These are phyloP conservation scores for Synanthedon tipuliformis DNA, from an alignment of 2,888 invertebrate species.

Conservation along the genomic window DNA sequence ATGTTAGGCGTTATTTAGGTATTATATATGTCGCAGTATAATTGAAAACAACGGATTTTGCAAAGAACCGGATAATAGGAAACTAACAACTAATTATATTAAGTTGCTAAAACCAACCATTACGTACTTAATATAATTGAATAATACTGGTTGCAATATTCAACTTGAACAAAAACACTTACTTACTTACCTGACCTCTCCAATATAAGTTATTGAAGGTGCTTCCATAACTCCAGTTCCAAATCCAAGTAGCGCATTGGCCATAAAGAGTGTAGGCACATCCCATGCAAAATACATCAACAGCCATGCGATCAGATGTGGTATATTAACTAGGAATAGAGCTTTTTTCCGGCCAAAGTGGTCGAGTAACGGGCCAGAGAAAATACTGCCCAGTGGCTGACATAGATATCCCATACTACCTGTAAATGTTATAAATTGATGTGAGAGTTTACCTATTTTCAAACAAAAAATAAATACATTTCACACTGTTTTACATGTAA, in stretches of 20 bases:
- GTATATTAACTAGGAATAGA: conserved; percentile 68
- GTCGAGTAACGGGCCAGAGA: conserved; percentile 68
- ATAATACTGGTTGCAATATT: background rate
- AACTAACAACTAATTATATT: too few relatives aligned
- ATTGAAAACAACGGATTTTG: too few relatives aligned
- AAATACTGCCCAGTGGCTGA: conserved; percentile 69
- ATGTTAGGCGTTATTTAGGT: too few relatives aligned
- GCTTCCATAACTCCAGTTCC: conserved; percentile 73
- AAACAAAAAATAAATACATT: too few relatives aligned
- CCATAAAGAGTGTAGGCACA: conserved; percentile 56
- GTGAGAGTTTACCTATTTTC: too few relatives aligned
- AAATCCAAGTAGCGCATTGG: conserved; percentile 64
- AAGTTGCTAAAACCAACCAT: background rate
- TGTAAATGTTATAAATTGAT: conserved; percentile 18
- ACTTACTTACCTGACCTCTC: conserved; percentile 69
- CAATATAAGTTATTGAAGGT: conserved; percentile 72
- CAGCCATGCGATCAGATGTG: conserved; percentile 69
- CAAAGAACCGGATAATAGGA: too few relatives aligned
- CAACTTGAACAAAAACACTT: conserved; percentile 2
- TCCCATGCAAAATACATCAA: conserved; percentile 63
- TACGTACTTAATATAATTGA: background rate
- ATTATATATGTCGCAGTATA: too few relatives aligned
- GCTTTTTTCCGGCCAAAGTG: conserved; percentile 66
- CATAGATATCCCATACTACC: conserved; percentile 69
- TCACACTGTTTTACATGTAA: too few relatives aligned